Evolutionary conservation across 2,113 vertebrate genomes (phyloP).

Genomic region (Axis porcinus): DNA sequence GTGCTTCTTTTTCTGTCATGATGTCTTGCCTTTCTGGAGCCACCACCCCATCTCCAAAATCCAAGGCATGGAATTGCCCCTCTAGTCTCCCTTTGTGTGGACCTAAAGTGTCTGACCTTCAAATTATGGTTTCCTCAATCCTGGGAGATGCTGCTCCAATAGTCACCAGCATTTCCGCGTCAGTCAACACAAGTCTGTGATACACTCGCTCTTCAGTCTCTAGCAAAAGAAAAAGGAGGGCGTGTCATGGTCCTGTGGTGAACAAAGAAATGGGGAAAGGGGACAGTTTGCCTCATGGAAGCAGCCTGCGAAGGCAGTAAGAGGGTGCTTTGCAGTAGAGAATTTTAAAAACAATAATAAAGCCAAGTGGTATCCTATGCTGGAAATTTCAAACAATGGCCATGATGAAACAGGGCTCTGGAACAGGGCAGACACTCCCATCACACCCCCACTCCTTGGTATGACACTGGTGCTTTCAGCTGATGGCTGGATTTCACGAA

Average conservation of each 20-base stretch:
- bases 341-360: neutral
- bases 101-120: neutral
- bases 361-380: neutral
- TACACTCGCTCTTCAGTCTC: neutral
- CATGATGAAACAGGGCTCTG: neutral
- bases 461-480: neutral
- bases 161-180: neutral
- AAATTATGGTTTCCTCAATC: neutral
- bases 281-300: too few relatives aligned
- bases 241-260: neutral
- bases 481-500: neutral
- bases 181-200: neutral
- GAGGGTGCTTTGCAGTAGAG: neutral
- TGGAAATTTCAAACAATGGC: neutral
- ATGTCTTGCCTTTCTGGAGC: neutral
- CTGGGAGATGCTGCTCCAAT: neutral
- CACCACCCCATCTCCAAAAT: neutral
- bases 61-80: neutral
- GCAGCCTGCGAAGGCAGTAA: neutral
- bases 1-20: fast-evolving
- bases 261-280: neutral
- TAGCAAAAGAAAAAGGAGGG: neutral
- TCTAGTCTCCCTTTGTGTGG: fast-evolving
- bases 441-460: fast-evolving
- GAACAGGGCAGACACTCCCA: neutral